Conservation (phyloP, 2,113 vertebrate species). For the Dryoscopus gambensis region DNA sequence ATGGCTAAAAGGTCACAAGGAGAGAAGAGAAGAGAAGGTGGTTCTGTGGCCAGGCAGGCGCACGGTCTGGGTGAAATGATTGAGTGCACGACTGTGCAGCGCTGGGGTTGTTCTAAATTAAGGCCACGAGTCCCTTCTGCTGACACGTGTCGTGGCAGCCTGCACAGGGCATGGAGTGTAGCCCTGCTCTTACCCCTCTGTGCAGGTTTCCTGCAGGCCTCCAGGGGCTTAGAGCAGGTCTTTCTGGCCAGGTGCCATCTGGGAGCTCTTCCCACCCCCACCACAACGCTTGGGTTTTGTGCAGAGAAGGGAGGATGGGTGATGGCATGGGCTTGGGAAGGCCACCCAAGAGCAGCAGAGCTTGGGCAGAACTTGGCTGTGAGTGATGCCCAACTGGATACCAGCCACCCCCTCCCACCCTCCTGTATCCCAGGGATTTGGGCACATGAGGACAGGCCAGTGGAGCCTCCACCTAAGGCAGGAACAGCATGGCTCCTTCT, state of each 20-base stretch:
- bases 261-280: not conserved
- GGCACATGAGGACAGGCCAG: not conserved
- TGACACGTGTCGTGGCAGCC: not conserved
- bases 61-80: not conserved
- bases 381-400: not conserved
- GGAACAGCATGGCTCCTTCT: not conserved
- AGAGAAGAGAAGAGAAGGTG: not conserved
- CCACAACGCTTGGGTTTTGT: not conserved
- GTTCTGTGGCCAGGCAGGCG: not conserved
- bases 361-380: not conserved
- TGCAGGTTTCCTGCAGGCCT: not conserved
- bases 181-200: not conserved
- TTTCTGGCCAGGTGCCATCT: not conserved
- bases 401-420: not conserved
- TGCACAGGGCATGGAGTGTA: not conserved
- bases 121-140: not conserved
- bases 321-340: not conserved
- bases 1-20: conserved; percentile 24
- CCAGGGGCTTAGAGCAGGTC: not conserved
- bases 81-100: not conserved
- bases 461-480: not conserved
- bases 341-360: not conserved
- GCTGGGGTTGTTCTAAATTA: not conserved
- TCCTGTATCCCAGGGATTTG: not conserved
- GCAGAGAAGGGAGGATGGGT: not conserved